Evolutionary conservation across 2,888 invertebrate species (phyloP).

Genomic region (Andrena bucephala): DNA sequence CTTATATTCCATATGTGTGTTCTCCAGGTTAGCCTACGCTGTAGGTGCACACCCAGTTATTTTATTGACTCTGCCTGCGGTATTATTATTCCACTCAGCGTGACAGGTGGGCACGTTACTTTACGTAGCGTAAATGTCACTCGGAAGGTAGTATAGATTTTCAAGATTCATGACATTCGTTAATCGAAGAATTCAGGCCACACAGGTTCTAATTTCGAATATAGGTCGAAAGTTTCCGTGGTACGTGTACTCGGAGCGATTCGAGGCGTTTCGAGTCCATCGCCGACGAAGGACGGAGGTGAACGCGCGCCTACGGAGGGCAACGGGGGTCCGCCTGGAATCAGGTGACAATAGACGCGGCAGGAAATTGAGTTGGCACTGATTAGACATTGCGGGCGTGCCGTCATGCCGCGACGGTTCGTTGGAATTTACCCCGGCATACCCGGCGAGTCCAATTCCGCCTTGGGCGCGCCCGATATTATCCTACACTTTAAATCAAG

Average conservation of each 20-base stretch:
- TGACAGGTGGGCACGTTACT: too few relatives aligned
- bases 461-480: constrained; percentile 65
- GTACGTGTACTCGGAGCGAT: constrained; percentile 24
- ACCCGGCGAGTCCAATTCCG: constrained; percentile 70
- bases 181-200: constrained; percentile 1
- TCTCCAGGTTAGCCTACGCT: too few relatives aligned
- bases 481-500: constrained; percentile 69
- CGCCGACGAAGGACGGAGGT: constrained; percentile 31
- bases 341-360: constrained; percentile 77
- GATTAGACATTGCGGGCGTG: constrained; percentile 84
- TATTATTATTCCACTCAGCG: too few relatives aligned
- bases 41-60: too few relatives aligned
- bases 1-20: too few relatives aligned
- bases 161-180: not conserved
- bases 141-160: too few relatives aligned
- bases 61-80: too few relatives aligned
- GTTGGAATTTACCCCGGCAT: constrained; percentile 80
- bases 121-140: too few relatives aligned
- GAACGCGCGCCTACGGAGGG: constrained; percentile 46
- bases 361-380: constrained; percentile 83
- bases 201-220: not conserved
- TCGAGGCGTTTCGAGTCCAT: constrained; percentile 28
- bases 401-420: constrained; percentile 80
- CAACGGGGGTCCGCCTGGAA: constrained; percentile 67
- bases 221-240: not conserved